Base-by-base conservation (phyloP, 2,797 vertebrate species). In the Sphaeramia orbicularis region DNA sequence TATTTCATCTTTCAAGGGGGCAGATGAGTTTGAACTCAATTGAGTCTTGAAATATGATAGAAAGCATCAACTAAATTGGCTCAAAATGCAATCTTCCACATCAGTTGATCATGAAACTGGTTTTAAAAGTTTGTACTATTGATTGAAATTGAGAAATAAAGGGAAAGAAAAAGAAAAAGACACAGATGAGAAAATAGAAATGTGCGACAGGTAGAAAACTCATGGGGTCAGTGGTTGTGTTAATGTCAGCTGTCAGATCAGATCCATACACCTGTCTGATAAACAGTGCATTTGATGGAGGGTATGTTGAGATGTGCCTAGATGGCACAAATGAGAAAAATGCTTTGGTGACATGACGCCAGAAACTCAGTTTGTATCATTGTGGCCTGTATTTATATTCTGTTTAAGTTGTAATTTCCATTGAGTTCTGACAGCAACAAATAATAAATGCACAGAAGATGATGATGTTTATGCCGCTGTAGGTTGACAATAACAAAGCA, bases 241-340 rank as follows among this genome's bases (percentile, higher is more conserved):
- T 79, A 58, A 65, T 62, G 56, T 59, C 77, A 71, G 41, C 49
- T 62, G 56, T 59, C 77, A 71, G 41, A 52, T 38, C 14, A 56
- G 37, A 76, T 71, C 15, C 45, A 45, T 56, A 54, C 49, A 50
- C 32, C 58, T 76, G 67, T 72, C 44, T 59, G 55, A 68, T 51
- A 40, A 56, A 19, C 57, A 41, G 38, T 36, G 19, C 15, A 40
- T 19, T 60, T 60, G 21, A 60, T 49, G 4, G 16, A 18, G 36
- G 15, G 19, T 24, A 4, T 35, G 10, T 18, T 38, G 48, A 66
- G 57, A 36, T 2, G 6, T 74, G 60, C 21, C 51, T 18, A 7
- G 43, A 12, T 42, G 55, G 27, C 48, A 38, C 16, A 64, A 47
- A 60, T 12, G 2, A 50, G 6, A 21, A 30, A 16, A 19, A 37